Evolutionary conservation across 2,797 vertebrate species (phyloP).

Genomic region (Tympanoctomys barrerae): DNA sequence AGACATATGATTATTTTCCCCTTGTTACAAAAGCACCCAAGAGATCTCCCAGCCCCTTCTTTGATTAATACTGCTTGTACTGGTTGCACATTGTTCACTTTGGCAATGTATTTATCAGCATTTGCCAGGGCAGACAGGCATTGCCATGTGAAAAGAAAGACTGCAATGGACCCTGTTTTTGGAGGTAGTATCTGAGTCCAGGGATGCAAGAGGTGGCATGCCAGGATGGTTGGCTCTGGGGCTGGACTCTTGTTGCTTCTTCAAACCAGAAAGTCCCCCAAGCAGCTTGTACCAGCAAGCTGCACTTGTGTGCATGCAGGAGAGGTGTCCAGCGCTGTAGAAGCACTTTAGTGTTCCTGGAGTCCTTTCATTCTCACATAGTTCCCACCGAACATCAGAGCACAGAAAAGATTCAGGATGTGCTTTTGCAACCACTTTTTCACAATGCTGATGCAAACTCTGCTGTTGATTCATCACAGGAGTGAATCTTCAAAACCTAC

Average conservation of each 20-base stretch:
- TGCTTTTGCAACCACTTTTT: background rate
- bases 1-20: constrained; percentile 68
- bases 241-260: background rate
- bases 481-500: background rate
- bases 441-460: background rate
- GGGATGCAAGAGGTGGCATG: background rate
- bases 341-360: background rate
- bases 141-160: constrained; percentile 73
- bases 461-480: background rate
- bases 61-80: constrained; percentile 77
- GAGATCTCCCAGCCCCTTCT: constrained; percentile 69
- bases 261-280: background rate
- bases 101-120: constrained; percentile 87
- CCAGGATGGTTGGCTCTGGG: background rate
- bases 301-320: background rate
- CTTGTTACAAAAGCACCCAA: constrained; percentile 15
- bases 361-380: background rate
- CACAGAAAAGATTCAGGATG: background rate
- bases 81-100: constrained; percentile 79
- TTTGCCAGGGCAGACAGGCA: constrained; percentile 86
- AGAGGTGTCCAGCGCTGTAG: background rate
- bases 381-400: background rate
- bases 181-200: constrained; percentile 31
- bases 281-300: background rate
- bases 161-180: constrained; percentile 47